Percentiles rank a stretch among this genome's conserved stretches.
phyloP scores from a whole-genome alignment of 2,888 invertebrate species.

The Syrista parreyssii region DNA sequence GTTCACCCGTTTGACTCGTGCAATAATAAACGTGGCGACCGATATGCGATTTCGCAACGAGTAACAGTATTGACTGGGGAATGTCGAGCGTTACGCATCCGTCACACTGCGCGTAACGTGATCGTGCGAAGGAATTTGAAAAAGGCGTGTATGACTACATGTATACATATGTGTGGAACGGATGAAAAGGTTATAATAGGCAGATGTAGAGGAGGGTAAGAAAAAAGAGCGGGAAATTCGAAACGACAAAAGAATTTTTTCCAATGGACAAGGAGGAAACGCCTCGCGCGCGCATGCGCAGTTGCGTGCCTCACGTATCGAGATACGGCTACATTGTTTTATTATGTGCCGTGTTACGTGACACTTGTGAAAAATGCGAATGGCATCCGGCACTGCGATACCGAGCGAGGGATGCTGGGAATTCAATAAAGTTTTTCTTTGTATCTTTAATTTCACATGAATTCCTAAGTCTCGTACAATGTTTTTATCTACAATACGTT shows the following conservation, averaged over 20 bases:
- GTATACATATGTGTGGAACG: not conserved
- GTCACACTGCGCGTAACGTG: not conserved
- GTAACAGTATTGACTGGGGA: not conserved
- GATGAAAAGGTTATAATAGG: not conserved
- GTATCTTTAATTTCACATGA: not conserved
- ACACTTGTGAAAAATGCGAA: not conserved
- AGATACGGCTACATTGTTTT: not conserved
- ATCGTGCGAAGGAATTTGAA: not conserved
- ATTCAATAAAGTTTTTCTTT: not conserved
- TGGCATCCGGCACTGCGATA: not conserved
- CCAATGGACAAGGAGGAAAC: not conserved
- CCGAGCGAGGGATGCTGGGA: not conserved
- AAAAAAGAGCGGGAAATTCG: not conserved
- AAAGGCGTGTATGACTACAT: slow-evolving; percentile 6
- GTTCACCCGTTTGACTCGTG: not conserved
- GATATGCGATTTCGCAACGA: not conserved
- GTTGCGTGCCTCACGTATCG: not conserved
- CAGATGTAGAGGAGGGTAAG: not conserved
- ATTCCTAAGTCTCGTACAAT: not conserved
- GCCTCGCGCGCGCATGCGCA: not conserved
- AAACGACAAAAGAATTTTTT: not conserved
- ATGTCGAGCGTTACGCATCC: not conserved
- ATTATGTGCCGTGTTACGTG: not conserved
- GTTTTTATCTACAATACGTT: not conserved
- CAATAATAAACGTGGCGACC: not conserved